Percentiles rank a stretch among this genome's conserved stretches.
phyloP scores from a whole-genome alignment of 2,113 vertebrate genomes.

The Carassius auratus region DNA sequence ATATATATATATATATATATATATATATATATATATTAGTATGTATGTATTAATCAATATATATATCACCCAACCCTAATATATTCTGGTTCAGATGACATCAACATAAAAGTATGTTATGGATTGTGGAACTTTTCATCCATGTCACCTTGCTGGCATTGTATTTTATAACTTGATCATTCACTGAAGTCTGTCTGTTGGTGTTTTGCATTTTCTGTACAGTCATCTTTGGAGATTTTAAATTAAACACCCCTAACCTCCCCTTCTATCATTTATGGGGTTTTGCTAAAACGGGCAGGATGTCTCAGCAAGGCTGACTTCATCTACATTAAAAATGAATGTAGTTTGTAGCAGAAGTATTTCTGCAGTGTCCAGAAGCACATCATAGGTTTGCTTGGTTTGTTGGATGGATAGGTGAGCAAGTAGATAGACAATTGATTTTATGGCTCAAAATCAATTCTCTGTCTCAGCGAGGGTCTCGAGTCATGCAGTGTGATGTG shows the following conservation, averaged over 20 bases:
- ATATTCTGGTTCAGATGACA: background rate
- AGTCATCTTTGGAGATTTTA: background rate
- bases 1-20: background rate
- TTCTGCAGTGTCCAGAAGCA: background rate
- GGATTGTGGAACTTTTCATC: background rate
- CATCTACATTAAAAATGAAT: conserved; percentile 17
- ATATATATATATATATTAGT: background rate
- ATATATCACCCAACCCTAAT: background rate
- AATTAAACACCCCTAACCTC: background rate
- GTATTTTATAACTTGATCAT: background rate
- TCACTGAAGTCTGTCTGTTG: background rate
- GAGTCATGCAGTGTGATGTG: background rate
- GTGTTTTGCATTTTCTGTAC: background rate
- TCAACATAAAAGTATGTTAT: background rate
- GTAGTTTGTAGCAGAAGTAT: background rate
- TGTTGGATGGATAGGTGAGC: background rate
- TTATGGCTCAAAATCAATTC: background rate
- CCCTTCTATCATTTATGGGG: background rate
- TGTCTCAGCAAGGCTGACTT: background rate
- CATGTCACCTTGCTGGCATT: background rate
- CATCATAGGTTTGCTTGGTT: background rate
- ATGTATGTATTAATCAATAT: background rate
- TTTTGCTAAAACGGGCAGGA: background rate
- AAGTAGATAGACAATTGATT: background rate
- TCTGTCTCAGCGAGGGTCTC: background rate